These are phyloP conservation scores for Schizopygopsis malacanthus DNA, from an alignment of 2,797 vertebrate genomes.

Conservation along the genomic window DNA sequence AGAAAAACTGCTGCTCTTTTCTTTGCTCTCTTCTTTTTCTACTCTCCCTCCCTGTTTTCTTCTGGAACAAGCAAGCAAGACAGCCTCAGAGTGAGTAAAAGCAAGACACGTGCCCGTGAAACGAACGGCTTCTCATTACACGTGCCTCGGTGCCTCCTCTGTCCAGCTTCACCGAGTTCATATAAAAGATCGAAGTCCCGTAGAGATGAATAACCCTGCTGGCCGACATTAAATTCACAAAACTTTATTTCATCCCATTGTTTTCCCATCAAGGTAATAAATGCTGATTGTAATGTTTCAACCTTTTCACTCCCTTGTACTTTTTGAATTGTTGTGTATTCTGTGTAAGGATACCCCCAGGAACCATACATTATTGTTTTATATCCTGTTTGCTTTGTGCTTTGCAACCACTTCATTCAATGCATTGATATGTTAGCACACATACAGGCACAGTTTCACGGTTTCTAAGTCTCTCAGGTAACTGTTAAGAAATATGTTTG, in stretches of 20 bases:
- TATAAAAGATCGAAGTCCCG: conserved; percentile 66
- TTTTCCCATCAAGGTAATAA: neutral
- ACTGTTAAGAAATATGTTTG: conserved; percentile 14
- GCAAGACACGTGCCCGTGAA: conserved; percentile 68
- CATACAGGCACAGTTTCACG: neutral
- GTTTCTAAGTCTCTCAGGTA: conserved; percentile 18
- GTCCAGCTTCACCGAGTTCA: conserved; percentile 49
- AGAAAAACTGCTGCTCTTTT: conserved; percentile 25
- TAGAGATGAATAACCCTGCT: conserved; percentile 66
- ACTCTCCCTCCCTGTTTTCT: conserved; percentile 20
- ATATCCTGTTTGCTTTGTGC: conserved; percentile 4
- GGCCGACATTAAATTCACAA: conserved; percentile 23
- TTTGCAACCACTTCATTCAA: conserved; percentile 7
- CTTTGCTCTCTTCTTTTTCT: conserved; percentile 17
- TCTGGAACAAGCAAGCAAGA: conserved; percentile 64
- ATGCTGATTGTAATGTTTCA: neutral
- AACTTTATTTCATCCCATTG: neutral
- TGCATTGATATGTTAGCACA: neutral
- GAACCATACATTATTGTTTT: neutral
- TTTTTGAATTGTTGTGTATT: neutral
- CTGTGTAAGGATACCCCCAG: neutral
- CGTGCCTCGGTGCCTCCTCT: conserved; percentile 58
- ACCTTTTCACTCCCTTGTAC: neutral
- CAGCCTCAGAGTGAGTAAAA: conserved; percentile 72
- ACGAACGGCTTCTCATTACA: conserved; percentile 67